Evolutionary conservation across 2,888 invertebrate genomes (phyloP).

Genomic region (Thymelicus sylvestris): DNA sequence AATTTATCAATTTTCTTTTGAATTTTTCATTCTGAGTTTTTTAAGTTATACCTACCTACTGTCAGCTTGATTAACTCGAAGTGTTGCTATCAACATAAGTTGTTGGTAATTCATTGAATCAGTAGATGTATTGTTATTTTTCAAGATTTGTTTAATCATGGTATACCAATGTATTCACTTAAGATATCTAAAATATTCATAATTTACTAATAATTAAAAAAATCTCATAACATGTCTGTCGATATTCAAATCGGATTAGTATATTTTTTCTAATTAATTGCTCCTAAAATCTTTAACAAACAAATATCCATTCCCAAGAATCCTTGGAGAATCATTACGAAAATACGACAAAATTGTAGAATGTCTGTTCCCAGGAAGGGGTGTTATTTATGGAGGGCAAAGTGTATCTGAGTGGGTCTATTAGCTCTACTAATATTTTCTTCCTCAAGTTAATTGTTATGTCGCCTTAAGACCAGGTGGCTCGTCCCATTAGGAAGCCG

Average conservation of each 20-base stretch:
- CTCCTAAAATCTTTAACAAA: constrained; percentile 56
- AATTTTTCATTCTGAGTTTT: too few relatives aligned
- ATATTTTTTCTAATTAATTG: constrained; percentile 73
- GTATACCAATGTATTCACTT: too few relatives aligned
- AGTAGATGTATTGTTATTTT: too few relatives aligned
- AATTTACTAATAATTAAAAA: too few relatives aligned
- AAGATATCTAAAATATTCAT: too few relatives aligned
- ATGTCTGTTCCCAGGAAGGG: constrained; percentile 67
- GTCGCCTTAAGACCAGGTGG: constrained; percentile 82
- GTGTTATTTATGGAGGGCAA: constrained; percentile 78
- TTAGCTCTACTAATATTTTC: constrained; percentile 83
- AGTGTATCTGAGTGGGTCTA: constrained; percentile 78
- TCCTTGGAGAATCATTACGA: constrained; percentile 74
- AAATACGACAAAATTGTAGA: constrained; percentile 78
- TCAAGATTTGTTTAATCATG: too few relatives aligned
- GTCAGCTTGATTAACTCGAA: too few relatives aligned
- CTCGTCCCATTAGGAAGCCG: constrained; percentile 76
- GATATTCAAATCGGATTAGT: not conserved
- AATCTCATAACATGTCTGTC: too few relatives aligned
- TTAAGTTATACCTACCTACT: too few relatives aligned
- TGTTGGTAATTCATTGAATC: too few relatives aligned
- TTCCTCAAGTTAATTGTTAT: constrained; percentile 82
- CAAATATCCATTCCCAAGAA: constrained; percentile 58
- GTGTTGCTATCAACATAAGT: too few relatives aligned
- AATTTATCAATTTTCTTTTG: too few relatives aligned